Evolutionary conservation across 2,888 invertebrate genomes (phyloP), one percentile per base, ranked within the genome.

Genomic region (Andrena minutula): DNA sequence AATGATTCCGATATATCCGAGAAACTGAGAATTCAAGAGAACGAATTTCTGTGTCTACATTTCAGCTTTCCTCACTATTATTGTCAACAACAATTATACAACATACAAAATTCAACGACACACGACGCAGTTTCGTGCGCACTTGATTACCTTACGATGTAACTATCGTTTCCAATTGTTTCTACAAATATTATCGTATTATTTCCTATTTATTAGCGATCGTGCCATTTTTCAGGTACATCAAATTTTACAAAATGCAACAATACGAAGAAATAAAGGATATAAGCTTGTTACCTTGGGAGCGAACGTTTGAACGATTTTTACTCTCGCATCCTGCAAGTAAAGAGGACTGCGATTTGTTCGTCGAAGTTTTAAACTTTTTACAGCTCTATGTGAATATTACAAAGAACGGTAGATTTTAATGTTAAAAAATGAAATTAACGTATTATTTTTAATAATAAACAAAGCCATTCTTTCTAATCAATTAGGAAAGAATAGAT

Each of bases 281-380:
- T 92, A 94, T 90, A 92, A 95, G 94, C 26, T 92, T 93, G 56
- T 94, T 96, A 79, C 95, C 96, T 10, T 97, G 97, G 97, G 95
- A 95, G 87, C 94, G 95, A 86, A 95, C 95, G 0, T 95, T 96
- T 85, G 94, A 94, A 41, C 94, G 96, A 56, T 97, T 96, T 92
- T 93, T 97, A 58, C 94, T 94, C 76, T 95, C 96, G 1, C 95
- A 96, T 63, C 97, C 97, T 0, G 95, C 96, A 0, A 96, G 95
- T 65, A 94, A 95, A 65, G 95, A 96, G 53, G 97, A 97, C 91
- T 95, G 95, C 26, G 93, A 95, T 23, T 92, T 97, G 35, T 94
- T 97, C 65, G 94, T 95, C 2, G 92, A 95, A 41, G 93, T 96
- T 66, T 87, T 95, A 8, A 90, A 93, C 72, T 94, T 94, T 88